A percentile compares a stretch with the other conserved stretches of the same genome.
Evolutionary conservation across 2,888 invertebrate species (phyloP).

Genomic region (Pollenia angustigena): DNA sequence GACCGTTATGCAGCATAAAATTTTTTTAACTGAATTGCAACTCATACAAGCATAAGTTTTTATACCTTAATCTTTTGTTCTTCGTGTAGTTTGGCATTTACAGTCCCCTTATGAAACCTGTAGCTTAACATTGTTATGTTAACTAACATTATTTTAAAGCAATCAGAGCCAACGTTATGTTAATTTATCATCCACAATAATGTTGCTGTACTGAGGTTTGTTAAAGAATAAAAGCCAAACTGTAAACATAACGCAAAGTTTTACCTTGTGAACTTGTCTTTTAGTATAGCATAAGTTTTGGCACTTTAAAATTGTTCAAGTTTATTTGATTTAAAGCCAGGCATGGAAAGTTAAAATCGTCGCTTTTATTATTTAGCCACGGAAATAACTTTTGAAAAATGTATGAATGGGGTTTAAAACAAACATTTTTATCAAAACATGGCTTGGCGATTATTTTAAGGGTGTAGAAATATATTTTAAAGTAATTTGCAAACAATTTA

Average conservation of each 20-base stretch:
- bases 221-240: too few relatives aligned
- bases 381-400: too few relatives aligned
- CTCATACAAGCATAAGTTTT: slow-evolving; percentile 53
- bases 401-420: too few relatives aligned
- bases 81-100: slow-evolving; percentile 17
- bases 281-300: slow-evolving; percentile 39
- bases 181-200: slow-evolving; percentile 31
- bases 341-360: too few relatives aligned
- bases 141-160: background rate
- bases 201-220: background rate
- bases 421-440: too few relatives aligned
- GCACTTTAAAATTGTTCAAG: slow-evolving; percentile 26
- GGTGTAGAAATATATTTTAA: too few relatives aligned
- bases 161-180: background rate
- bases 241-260: too few relatives aligned
- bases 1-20: slow-evolving; percentile 63
- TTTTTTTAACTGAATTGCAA: slow-evolving; percentile 57
- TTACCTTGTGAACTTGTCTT: slow-evolving; percentile 4
- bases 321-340: background rate
- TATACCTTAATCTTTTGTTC: slow-evolving; percentile 51
- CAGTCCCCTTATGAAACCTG: slow-evolving; percentile 7
- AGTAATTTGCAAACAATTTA: too few relatives aligned
- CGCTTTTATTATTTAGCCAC: too few relatives aligned
- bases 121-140: slow-evolving; percentile 10
- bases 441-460: too few relatives aligned